phyloP scores from a whole-genome alignment of 2,113 vertebrate species.

The Gnathonemus echidnorhynchus region DNA sequence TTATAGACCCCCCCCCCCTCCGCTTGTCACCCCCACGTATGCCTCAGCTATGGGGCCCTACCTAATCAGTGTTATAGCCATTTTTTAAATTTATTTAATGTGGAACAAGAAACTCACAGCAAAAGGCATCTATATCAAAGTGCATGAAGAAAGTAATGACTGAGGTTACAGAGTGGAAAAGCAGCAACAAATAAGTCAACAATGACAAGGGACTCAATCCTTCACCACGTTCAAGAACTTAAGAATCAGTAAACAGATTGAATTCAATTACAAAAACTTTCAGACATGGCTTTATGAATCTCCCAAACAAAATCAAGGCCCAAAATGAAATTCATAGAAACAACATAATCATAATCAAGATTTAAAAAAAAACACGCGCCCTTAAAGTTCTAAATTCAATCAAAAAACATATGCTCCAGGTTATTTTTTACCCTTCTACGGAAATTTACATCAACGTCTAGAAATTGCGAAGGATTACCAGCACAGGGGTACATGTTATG shows the following conservation, averaged over 20 bases:
- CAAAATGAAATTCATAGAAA: neutral
- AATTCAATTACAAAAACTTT: neutral
- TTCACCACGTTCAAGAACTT: neutral
- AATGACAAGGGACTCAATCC: neutral
- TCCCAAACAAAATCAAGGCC: neutral
- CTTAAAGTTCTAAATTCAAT: neutral
- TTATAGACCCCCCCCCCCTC: neutral
- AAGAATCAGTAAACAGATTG: neutral
- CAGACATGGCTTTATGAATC: neutral
- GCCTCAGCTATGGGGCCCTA: constrained; percentile 14
- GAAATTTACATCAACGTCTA: neutral
- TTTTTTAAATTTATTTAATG: neutral
- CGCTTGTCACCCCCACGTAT: neutral
- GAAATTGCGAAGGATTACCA: neutral
- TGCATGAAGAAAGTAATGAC: neutral
- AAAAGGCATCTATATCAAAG: neutral
- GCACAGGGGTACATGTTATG: neutral
- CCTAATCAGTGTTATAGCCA: constrained; percentile 10
- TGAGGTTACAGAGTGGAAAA: neutral
- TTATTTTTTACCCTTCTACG: neutral
- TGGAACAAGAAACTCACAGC: neutral
- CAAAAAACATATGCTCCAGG: neutral
- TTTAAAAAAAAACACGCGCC: neutral
- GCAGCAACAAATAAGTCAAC: neutral
- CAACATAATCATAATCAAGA: neutral